Conservation (phyloP, 1,140 invertebrate genomes). For the Chironomus striatipennis region DNA sequence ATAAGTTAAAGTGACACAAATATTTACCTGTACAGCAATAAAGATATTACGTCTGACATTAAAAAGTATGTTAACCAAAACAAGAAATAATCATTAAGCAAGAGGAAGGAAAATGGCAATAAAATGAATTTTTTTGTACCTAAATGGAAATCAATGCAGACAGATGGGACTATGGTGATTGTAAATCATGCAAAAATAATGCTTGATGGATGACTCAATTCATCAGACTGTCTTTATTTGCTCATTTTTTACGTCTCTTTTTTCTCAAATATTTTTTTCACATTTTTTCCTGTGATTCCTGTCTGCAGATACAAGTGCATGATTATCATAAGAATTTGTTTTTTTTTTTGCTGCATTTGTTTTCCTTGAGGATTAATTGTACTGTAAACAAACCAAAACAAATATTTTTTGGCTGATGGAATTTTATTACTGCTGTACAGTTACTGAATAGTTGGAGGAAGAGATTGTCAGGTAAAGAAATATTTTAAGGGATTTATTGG, state of each 20-base stretch:
- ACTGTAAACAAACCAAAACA: neutral
- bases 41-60: neutral
- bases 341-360: neutral
- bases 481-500: neutral
- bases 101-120: constrained; percentile 12
- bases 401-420: too few relatives aligned
- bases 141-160: constrained; percentile 15
- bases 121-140: neutral
- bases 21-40: neutral
- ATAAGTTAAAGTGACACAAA: neutral
- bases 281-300: neutral
- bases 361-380: constrained; percentile 10
- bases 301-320: neutral
- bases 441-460: neutral
- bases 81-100: constrained; percentile 15
- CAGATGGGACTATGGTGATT: neutral
- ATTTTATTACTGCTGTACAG: too few relatives aligned
- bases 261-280: neutral
- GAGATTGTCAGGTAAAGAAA: neutral
- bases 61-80: too few relatives aligned
- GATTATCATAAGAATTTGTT: neutral
- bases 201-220: constrained; percentile 22
- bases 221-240: constrained; percentile 11
- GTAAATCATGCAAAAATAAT: constrained; percentile 10
- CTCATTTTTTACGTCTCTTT: neutral